Percentiles rank a stretch among this genome's conserved stretches.
These are phyloP conservation scores for Metellina segmentata DNA, from an alignment of 2,888 invertebrate genomes.

Conservation along the genomic window DNA sequence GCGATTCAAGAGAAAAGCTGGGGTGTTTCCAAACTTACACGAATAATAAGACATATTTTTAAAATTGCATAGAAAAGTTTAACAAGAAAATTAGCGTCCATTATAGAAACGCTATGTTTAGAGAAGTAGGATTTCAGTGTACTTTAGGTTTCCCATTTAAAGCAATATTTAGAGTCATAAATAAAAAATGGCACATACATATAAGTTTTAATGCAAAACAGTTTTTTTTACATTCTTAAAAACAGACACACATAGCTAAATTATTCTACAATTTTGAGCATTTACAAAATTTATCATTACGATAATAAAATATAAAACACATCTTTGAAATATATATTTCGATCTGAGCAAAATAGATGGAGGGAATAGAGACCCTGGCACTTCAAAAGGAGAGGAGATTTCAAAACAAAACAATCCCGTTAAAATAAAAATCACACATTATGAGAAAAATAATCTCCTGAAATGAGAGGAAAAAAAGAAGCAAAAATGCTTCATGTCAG, in stretches of 20 bases:
- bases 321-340: slow-evolving; percentile 9
- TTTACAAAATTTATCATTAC: not conserved
- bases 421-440: not conserved
- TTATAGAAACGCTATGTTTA: no score
- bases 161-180: not conserved
- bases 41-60: no score
- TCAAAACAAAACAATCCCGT: not conserved
- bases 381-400: not conserved
- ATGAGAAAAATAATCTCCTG: slow-evolving; percentile 2
- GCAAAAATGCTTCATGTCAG: no score
- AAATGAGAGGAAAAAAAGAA: not conserved
- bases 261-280: slow-evolving; percentile 2
- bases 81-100: no score
- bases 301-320: slow-evolving; percentile 1
- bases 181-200: not conserved
- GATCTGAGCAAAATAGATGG: slow-evolving; percentile 19
- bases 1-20: no score
- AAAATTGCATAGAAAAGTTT: no score
- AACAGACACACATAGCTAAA: not conserved
- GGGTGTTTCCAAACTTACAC: no score
- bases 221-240: not conserved
- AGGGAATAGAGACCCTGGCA: not conserved
- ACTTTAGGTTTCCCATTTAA: no score
- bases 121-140: no score
- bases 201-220: not conserved